Evolutionary conservation across 2,113 vertebrate genomes (phyloP), one percentile per base, ranked within the genome.

Genomic region (Planiliza haematocheilus): DNA sequence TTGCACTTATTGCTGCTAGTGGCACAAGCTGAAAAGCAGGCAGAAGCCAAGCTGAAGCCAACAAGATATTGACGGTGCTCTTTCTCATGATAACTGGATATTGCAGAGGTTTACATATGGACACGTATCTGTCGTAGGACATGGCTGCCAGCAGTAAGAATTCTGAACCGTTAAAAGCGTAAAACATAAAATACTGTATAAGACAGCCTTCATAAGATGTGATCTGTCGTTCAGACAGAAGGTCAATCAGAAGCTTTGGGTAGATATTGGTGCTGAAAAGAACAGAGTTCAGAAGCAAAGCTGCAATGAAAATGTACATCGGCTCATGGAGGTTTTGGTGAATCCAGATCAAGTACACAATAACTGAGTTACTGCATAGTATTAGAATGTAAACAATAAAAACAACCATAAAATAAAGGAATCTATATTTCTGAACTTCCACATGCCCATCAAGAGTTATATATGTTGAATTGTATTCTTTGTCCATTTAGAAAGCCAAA

Each of bases 301-400:
- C 49, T 42, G 63, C 63, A 8, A 69, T 69, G 9, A 69, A 69
- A 12, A 58, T 21, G n/a, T 69, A 69, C 66, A 69, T 69, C 3
- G 66, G 66, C 12, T 69, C 66, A 49, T 56, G 52, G 24, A 56
- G 34, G 10, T 10, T 56, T 56, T 36, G 16, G 9, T 56, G 16
- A 17, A 11, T 58, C 53, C 53, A 69, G 11, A 69, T 69, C 0
- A 69, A 24, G 8, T 38, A 69, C 17, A 69, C 34, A 6, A 69
- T 69, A 10, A 13, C 46, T 4, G 43, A 49, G 48, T 69, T 70
- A 58, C 53, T 58, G 10, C 53, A 58, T 3, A 70, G 10, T 39
- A 70, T 70, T 9, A 59, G 14, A 12, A 70, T 1, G 10, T 58
- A 70, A 8, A 48, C 45, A 1, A 10, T 49, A n/a, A 70, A n/a